These are phyloP conservation scores for Tragelaphus oryx DNA, from an alignment of 2,797 vertebrate species.

Conservation along the genomic window DNA sequence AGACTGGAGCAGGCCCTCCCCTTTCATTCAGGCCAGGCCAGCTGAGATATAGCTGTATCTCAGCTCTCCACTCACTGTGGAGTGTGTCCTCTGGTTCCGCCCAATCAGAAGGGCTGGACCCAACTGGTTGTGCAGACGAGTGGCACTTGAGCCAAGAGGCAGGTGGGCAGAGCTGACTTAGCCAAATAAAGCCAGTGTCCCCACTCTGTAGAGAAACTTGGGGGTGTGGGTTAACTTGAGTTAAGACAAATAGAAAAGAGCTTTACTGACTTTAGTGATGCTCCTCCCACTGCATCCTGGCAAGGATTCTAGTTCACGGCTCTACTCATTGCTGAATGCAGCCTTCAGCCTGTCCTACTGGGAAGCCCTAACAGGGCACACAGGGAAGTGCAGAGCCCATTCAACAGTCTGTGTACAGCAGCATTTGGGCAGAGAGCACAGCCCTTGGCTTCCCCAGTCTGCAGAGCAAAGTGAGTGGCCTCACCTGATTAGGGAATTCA, in stretches of 20 bases:
- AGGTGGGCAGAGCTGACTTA: neutral
- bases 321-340: neutral
- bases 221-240: neutral
- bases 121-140: no score
- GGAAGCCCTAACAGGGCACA: neutral
- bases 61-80: neutral
- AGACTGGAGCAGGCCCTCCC: neutral
- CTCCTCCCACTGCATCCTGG: neutral
- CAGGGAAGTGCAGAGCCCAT: no score
- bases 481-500: neutral
- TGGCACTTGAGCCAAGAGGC: neutral
- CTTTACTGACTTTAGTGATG: neutral
- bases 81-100: neutral
- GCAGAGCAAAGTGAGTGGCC: neutral
- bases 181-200: neutral
- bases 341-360: neutral
- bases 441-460: neutral
- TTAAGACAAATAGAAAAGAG: neutral
- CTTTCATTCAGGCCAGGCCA: neutral
- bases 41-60: neutral
- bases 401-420: neutral
- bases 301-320: neutral
- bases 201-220: neutral
- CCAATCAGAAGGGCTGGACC: neutral
- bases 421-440: neutral